Evolutionary conservation across 2,888 invertebrate species (phyloP), one percentile per base, ranked within the genome.

Genomic region (Pyrrhia umbra): DNA sequence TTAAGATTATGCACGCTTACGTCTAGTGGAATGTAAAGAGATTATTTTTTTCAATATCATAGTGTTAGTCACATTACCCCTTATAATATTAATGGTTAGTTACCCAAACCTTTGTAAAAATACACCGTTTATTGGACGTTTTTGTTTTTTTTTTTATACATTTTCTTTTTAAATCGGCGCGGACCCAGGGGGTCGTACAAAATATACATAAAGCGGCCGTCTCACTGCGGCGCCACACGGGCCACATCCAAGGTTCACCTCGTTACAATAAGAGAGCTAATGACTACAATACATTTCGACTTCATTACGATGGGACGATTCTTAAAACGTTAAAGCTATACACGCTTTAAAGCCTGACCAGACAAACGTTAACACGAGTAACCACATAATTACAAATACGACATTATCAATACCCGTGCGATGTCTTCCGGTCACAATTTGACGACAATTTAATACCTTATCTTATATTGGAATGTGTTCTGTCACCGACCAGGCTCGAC

Each of bases 91-190:
- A 92, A 88, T 89, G 91, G 92, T 94, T 93, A 93, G 87, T 88
- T 87, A 90, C 93, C 94, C 90, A 93, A 93, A 92, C 94, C 94
- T 85, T 85, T 77, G 81, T 84, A 89, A 84, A 65, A 88, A 88
- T 89, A 90, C 84, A 87, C 83, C 86, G 66, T 82, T 82, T 79
- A 85, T 79, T 87, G 87, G 87, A 89, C 85, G 85, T 82, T 80
- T 77, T 78, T 77, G 60, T 69, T 68, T 73, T 72, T 79, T 60
- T 78, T 65, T 68, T 52, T 56, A 71, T 65, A 69, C 67, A 34
- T 74, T 58, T 66, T 77, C 55, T 57, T 75, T 72, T 51, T 43
- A 47, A 70, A 59, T 49, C 60, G 50, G 18, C 45, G 67, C 67
- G 62, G 66, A 56, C 34, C 68, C 54, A 21, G 9, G 15, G 46